These are phyloP conservation scores for Rhincodon typus DNA, from an alignment of 2,797 vertebrate species.

Conservation along the genomic window DNA sequence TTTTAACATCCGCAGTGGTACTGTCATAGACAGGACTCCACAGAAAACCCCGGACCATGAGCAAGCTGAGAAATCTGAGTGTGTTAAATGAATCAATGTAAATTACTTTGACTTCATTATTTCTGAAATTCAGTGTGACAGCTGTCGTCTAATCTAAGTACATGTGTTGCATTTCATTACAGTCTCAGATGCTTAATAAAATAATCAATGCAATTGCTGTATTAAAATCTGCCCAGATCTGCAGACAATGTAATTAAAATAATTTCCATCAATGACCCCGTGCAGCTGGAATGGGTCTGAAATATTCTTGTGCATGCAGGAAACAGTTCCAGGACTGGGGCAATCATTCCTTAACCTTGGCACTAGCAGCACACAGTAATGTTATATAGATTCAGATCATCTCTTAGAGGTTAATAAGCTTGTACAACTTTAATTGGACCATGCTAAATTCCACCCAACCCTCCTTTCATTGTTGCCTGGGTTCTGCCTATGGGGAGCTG, in stretches of 20 bases:
- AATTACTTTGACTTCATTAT: constrained; percentile 25
- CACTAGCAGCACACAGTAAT: background rate
- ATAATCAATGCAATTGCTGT: background rate
- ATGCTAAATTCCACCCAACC: constrained; percentile 46
- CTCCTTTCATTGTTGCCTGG: constrained; percentile 55
- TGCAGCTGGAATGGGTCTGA: background rate
- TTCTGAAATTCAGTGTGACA: constrained; percentile 26
- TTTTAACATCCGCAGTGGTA: background rate
- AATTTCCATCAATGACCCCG: background rate
- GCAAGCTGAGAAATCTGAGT: background rate
- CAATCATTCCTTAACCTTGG: background rate
- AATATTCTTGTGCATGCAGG: too few species aligned
- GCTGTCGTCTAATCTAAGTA: constrained; percentile 17
- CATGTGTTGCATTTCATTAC: constrained; percentile 10
- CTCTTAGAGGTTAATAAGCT: constrained; percentile 56
- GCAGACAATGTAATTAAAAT: background rate
- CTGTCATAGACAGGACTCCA: background rate
- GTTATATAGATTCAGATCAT: background rate
- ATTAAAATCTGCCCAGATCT: constrained; percentile 1
- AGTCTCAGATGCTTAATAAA: background rate
- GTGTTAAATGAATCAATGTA: constrained; percentile 4
- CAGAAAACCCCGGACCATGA: background rate
- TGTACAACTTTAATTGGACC: constrained; percentile 61
- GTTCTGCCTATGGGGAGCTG: constrained; percentile 54
- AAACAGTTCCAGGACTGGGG: background rate